Base-by-base conservation (phyloP, 30 jellyfish, hydroid and myxozoan species). In the Aurelia sp. region DNA sequence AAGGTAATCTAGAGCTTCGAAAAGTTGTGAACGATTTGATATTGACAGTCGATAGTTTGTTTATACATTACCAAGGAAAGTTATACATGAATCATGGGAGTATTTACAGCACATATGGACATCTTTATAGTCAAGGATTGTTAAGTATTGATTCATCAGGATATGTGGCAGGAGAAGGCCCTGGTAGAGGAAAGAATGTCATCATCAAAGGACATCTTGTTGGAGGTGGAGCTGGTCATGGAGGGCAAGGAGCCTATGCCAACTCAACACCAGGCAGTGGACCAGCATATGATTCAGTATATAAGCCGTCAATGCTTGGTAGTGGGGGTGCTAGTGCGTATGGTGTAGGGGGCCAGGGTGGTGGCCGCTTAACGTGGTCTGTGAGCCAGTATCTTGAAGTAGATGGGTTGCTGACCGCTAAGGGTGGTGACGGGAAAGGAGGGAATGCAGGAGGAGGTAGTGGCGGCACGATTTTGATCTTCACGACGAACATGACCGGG, bases 361-460 rank as follows among this genome's bases (percentile, higher is more conserved):
- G 93, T 37, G 93, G 93, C 12, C 93, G 60, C 37, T 53, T 84
- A 16, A 84, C 93, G 0, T 84, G 93, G 93, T 66, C 31, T 19
- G 80, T 73, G 0, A 84, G 93, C 65, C 93, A 84, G 53, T 57
- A 74, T 73, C 74, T 84, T 63, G 93, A 84, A 20, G 40, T 84
- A 13, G 63, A 84, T 64, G 93, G 93, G 37, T 41, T 71, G 44
- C 76, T 84, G 51, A 61, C 93, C 8, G 87, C 87, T 11, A 84
- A 74, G 30, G 93, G 93, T 50, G 93, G 70, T 52, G 78, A 84
- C 60, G 93, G 87, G 15, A 22, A 61, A 30, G 79, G 71, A 8
- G 87, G 87, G 21, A 72, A 84, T 74, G 93, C 93, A 6, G 93
- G 93, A 23, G 93, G 93, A 9, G 93, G 93, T 16, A 84, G 93